Evolutionary conservation across 2,888 invertebrate species (phyloP), one percentile per base, ranked within the genome.

Genomic region (Ligdia adustata): DNA sequence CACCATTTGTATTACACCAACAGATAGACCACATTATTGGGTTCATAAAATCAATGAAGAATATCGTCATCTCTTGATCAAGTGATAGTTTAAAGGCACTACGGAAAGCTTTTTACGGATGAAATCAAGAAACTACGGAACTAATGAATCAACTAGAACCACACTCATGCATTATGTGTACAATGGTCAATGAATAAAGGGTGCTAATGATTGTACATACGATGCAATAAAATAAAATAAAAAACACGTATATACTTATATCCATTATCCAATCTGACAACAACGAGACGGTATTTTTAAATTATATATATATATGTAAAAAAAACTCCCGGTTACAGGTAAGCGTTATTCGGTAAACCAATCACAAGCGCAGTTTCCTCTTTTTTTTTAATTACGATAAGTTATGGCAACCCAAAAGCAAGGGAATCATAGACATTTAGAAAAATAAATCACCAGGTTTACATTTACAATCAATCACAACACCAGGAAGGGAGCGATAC

Each of bases 101-200:
- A 32, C 9, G 4, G 9, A 9, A 6, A 18, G 2, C 9, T 11
- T 24, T 32, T 32, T 42, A 31, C 32, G 1, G 9, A 35, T 37
- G 27, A 9, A 22, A 1, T n/a, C 38, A 15, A 33, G 24, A 14
- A 16, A 15, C 28, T 49, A 43, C 42, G 20, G 26, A 11, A 33
- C 2, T 6, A 44, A 49, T 34, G 29, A n/a, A 24, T 32, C 41
- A 50, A 43, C 70, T 71, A 73, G 67, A 89, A 89, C 89, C 89
- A 89, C 89, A 89, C 89, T 89, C 89, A 88, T 89, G 89, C 89
- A 89, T 76, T 76, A 82, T 83, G 77, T 74, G 70, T 56, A 39
- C 52, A 60, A 45, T 62, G 54, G 64, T 22, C 48, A 50, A 60
- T 53, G 55, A 61, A 62, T 52, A 64, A 33, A 65, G 62, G 52